phyloP scores from a whole-genome alignment of 2,113 vertebrate genomes.

The Archilochus colubris region DNA sequence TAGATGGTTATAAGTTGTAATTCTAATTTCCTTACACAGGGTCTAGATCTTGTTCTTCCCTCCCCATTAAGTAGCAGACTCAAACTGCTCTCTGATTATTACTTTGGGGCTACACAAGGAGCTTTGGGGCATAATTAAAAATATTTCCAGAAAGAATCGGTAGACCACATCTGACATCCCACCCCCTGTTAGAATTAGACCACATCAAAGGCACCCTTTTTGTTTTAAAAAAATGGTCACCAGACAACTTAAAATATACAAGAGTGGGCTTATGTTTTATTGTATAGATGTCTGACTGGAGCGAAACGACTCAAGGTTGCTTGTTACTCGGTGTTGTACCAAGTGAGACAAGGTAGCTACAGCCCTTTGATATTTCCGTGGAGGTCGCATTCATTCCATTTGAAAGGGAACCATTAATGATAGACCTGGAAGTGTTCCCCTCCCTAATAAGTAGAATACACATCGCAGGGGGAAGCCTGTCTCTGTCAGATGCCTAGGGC shows the following conservation, averaged over 20 bases:
- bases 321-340: background rate
- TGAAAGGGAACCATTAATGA: conserved; percentile 49
- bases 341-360: background rate
- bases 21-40: background rate
- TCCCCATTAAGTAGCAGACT: conserved; percentile 48
- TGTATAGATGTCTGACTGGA: conserved; percentile 67
- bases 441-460: conserved; percentile 23
- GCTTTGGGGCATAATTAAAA: conserved; percentile 87
- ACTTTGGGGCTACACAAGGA: conserved; percentile 66
- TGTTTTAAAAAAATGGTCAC: conserved; percentile 72
- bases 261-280: conserved; percentile 74
- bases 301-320: background rate
- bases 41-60: background rate
- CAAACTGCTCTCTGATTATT: conserved; percentile 75
- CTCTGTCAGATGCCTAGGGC: conserved; percentile 83
- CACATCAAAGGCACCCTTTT: conserved; percentile 82
- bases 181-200: conserved; percentile 81
- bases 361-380: conserved; percentile 54
- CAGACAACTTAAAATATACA: conserved; percentile 79
- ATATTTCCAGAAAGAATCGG: conserved; percentile 87
- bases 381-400: conserved; percentile 41
- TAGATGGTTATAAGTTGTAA: background rate
- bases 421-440: background rate
- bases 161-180: conserved; percentile 86
- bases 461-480: conserved; percentile 59